Base-by-base conservation (phyloP, 2,888 invertebrate species). In the Lasioglossum vierecki region DNA sequence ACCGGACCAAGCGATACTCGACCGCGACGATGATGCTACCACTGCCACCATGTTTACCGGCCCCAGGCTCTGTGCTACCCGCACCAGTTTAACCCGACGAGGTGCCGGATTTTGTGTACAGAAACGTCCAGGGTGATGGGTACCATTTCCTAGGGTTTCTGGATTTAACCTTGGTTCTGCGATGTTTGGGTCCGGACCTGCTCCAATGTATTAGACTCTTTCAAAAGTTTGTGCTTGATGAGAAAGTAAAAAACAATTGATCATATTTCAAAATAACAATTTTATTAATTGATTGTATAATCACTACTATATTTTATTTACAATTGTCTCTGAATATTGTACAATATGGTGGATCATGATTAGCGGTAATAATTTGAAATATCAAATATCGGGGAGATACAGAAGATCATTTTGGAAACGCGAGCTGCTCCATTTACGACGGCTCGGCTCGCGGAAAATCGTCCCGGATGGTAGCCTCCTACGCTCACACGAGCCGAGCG, bases 1-100 rank as follows among this genome's bases (percentile, higher is more conserved):
- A 41, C 49, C 79, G 30, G 57, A 35, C 71, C 44, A 68, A 68
- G 68, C 75, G 83, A 39, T 26, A 26, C 60, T 26, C 60, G 13
- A 46, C 63, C 66, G 76, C 76, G 60, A 76, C 85, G 85, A 88
- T 84, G 88, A 90, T 84, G 81, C 80, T 80, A 82, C 84, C 80
- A 82, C 77, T 85, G 89, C 83, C 79, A 88, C 80, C 83, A 79
- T 86, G 87, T 85, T 87, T 84, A 88, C 87, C 79, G 71, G 75
- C 82, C 83, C 39, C 39, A 22, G 88, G 85, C 83, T 82, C 30
- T 83, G 66, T 79, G 83, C 80, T 88, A 82, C 76, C 68, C 80
- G 79, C 73, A 72, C 70, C 46, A 46, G 49, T 71, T 26, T 39
- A 35, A 66, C 35, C 57, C 44, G 60, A 60, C 26, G 26, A 5